A percentile compares a stretch with the other conserved stretches of the same genome.
Evolutionary conservation across 2,113 vertebrate genomes (phyloP).

Genomic region (Cottus gobio): DNA sequence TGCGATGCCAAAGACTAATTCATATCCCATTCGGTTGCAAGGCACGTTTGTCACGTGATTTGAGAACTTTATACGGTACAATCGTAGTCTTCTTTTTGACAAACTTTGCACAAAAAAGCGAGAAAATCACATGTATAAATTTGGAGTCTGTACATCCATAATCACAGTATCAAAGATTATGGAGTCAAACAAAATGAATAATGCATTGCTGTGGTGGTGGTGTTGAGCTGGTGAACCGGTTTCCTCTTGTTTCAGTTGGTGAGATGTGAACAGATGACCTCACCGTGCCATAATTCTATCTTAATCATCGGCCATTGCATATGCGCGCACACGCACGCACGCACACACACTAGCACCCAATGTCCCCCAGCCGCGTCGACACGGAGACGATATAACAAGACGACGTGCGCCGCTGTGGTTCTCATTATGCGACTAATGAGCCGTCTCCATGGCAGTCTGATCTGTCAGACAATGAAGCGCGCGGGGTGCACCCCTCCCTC

Average conservation of each 20-base stretch:
- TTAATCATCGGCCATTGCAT: slow-evolving; percentile 58
- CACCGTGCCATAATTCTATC: slow-evolving; percentile 26
- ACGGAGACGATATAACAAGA: slow-evolving; percentile 76
- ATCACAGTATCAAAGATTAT: not conserved
- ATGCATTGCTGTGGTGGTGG: not conserved
- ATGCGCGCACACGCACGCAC: no score
- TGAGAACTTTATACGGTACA: not conserved
- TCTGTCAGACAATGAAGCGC: slow-evolving; percentile 77
- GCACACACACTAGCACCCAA: no score
- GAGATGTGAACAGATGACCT: slow-evolving; percentile 27
- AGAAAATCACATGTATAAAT: not conserved
- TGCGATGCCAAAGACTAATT: not conserved
- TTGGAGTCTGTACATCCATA: not conserved
- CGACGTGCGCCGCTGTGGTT: slow-evolving; percentile 62
- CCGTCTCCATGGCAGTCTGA: slow-evolving; percentile 79
- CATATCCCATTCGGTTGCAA: not conserved
- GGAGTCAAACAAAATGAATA: not conserved
- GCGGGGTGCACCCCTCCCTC: slow-evolving; percentile 8
- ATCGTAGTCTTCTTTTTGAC: not conserved
- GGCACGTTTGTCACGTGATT: not conserved
- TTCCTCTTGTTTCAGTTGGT: slow-evolving; percentile 24
- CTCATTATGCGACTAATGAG: slow-evolving; percentile 85
- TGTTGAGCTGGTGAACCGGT: slow-evolving; percentile 1
- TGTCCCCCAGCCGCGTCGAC: no score
- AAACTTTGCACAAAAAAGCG: not conserved